Evolutionary conservation across 2,888 invertebrate genomes (phyloP).

Genomic region (Parasteatoda lunata): DNA sequence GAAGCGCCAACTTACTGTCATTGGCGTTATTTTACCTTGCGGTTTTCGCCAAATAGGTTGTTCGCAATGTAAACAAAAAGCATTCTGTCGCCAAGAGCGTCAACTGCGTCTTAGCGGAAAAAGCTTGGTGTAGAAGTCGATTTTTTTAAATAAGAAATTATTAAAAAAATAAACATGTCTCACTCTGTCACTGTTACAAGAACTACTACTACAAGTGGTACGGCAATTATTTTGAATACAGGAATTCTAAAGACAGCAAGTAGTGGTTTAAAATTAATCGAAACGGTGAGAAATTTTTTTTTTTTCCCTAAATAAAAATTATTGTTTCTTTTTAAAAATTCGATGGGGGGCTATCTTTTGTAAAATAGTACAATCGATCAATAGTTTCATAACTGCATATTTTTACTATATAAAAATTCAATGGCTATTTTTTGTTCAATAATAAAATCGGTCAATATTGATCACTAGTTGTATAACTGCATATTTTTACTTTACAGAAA

Average conservation of each 20-base stretch:
- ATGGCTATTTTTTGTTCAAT: too few species aligned
- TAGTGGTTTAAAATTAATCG: constrained; percentile 85
- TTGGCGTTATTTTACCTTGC: too few species aligned
- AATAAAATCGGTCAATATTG: too few species aligned
- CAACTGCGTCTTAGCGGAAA: background rate
- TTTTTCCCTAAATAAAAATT: too few species aligned
- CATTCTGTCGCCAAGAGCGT: background rate
- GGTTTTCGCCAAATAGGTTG: background rate
- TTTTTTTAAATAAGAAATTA: background rate
- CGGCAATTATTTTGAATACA: constrained; percentile 85
- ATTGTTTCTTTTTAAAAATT: too few species aligned
- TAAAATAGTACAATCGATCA: too few species aligned
- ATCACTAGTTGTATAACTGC: too few species aligned
- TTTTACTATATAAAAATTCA: too few species aligned
- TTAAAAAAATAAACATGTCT: constrained; percentile 80
- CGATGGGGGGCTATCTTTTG: too few species aligned
- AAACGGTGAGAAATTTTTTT: constrained; percentile 80
- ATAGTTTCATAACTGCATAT: too few species aligned
- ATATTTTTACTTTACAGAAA: too few species aligned
- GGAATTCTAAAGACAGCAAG: constrained; percentile 85
- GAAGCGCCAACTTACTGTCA: too few species aligned
- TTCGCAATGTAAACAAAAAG: background rate
- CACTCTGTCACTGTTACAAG: constrained; percentile 90
- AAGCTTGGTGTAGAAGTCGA: background rate
- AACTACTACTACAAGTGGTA: constrained; percentile 83